Conservation (phyloP, 2,888 invertebrate species). For the Ceramica pisi region DNA sequence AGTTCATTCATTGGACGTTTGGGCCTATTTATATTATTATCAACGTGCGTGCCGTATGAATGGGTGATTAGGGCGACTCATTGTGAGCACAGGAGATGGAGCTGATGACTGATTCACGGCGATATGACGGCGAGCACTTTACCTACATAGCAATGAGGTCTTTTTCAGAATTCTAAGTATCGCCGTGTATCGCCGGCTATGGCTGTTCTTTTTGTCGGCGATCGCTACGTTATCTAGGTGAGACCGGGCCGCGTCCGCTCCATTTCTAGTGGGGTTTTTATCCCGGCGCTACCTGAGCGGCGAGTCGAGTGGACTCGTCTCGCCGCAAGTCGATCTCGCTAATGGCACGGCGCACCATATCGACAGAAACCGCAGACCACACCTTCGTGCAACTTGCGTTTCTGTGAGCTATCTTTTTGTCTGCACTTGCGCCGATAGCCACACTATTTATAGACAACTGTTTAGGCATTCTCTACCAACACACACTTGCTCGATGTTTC, state of each 20-base stretch:
- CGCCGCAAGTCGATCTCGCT: conserved; percentile 77
- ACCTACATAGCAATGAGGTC: conserved; percentile 59
- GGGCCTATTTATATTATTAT: conserved; percentile 87
- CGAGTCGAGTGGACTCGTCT: conserved; percentile 72
- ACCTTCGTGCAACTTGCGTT: conserved; percentile 72
- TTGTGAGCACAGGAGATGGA: conserved; percentile 71
- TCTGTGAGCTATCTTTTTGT: conserved; percentile 68
- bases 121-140: conserved; percentile 66
- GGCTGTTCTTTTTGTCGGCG: conserved; percentile 73
- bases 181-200: conserved; percentile 63
- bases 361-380: conserved; percentile 71
- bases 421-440: conserved; percentile 55
- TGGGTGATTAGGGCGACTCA: conserved; percentile 82
- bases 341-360: conserved; percentile 75
- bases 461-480: conserved; percentile 57
- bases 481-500: conserved; percentile 52
- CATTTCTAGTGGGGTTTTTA: conserved; percentile 89
- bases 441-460: conserved; percentile 65
- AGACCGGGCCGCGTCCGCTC: conserved; percentile 83
- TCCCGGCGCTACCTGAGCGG: conserved; percentile 87
- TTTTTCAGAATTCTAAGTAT: conserved; percentile 66
- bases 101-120: conserved; percentile 75
- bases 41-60: conserved; percentile 85
- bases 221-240: conserved; percentile 85
- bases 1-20: conserved; percentile 88